Conservation (phyloP, 2,888 invertebrate genomes). For the Trachelus iudaicus region DNA sequence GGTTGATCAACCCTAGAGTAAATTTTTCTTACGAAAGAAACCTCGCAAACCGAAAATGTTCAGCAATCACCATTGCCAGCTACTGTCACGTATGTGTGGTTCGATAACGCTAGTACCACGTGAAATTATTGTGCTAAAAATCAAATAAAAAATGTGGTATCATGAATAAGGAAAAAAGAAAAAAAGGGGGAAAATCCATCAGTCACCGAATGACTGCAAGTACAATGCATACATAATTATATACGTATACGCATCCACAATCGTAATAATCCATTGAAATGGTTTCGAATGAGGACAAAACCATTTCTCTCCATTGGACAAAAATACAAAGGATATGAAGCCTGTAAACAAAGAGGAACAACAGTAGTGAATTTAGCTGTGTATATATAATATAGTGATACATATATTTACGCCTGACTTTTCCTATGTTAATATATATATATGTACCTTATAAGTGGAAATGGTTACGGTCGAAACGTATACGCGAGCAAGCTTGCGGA, state of each 20-base stretch:
- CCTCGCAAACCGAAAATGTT: not conserved
- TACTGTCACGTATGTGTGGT: not conserved
- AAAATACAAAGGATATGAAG: not conserved
- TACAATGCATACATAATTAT: not conserved
- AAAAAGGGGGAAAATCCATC: not conserved
- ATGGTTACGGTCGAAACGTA: not conserved
- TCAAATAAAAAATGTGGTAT: not conserved
- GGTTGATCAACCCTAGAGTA: not conserved
- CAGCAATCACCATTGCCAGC: not conserved
- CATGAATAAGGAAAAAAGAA: not conserved
- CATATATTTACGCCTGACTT: not conserved
- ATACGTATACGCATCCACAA: not conserved
- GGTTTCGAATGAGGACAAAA: not conserved
- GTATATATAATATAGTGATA: not conserved
- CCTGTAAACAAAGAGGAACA: not conserved
- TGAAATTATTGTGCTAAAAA: not conserved
- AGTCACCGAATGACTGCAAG: not conserved
- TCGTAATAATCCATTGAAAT: not conserved
- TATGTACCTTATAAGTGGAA: not conserved
- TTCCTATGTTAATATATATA: not conserved
- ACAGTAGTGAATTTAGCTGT: not conserved
- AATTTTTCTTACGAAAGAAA: not conserved
- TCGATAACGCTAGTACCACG: not conserved
- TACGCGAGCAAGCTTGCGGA: not conserved
- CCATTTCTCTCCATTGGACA: not conserved